Conservation (phyloP, 1,140 invertebrate genomes). For the Meteorus sp. region DNA sequence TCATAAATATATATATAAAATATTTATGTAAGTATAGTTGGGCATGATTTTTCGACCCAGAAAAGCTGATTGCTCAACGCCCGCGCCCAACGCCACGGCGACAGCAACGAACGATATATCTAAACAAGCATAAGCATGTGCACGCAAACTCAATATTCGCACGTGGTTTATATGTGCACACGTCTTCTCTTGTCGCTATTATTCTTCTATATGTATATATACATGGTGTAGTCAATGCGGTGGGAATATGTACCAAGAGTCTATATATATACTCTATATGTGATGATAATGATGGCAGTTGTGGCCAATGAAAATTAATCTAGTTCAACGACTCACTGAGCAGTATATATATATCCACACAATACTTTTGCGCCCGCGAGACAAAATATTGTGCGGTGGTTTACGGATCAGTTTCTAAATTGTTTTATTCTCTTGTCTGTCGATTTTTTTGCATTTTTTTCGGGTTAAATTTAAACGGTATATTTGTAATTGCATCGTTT, state of each 20-base stretch:
- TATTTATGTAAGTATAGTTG: too few relatives aligned
- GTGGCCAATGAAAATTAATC: conserved; percentile 10
- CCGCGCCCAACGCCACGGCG: neutral
- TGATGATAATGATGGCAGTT: neutral
- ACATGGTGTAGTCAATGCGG: neutral
- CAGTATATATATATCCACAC: too few relatives aligned
- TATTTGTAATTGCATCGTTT: too few relatives aligned
- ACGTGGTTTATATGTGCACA: neutral
- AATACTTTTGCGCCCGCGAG: too few relatives aligned
- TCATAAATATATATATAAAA: too few relatives aligned
- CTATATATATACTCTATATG: too few relatives aligned
- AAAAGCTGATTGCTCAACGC: conserved; percentile 10
- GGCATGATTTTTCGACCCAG: conserved; percentile 19
- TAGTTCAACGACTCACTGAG: conserved; percentile 2
- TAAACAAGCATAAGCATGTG: neutral
- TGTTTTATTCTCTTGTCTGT: too few relatives aligned
- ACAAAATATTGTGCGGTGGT: too few relatives aligned
- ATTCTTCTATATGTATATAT: neutral
- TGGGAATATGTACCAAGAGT: too few relatives aligned
- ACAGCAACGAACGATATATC: neutral
- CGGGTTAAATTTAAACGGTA: too few relatives aligned
- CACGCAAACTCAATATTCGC: conserved; percentile 4
- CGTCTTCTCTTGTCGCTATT: neutral
- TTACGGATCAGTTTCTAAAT: too few relatives aligned
- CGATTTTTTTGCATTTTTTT: too few relatives aligned